Base-by-base conservation (phyloP, 2,888 invertebrate species). In the Vesta saturnalis region DNA sequence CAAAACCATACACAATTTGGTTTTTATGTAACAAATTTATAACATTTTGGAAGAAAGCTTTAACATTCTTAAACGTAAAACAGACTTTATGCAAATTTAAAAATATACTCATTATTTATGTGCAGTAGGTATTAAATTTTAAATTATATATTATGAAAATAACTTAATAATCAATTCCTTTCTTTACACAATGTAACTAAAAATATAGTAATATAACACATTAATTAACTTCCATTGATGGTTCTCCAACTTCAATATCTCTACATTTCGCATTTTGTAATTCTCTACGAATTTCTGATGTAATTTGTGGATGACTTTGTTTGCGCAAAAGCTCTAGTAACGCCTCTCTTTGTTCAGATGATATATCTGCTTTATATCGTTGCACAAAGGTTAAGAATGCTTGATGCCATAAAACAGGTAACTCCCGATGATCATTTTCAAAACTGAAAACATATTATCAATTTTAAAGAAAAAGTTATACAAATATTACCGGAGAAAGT, bases 401-500 rank as follows among this genome's bases (percentile, higher is more conserved):
- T 83, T 99, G 99, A 84, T 99, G 98, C 99, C 99, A 99, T 67
- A 99, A 84, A 2, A 99, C 97, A 0, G 99, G 99, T 80, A 99
- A 86, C 75, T 91, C 91, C 64, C 97, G 89, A 58, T 86, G 85
- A 79, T 98, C 97, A 72, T 87, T 87, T 82, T 93, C 91, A 83
- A 98, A 97, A 80, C 96, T 95, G 79, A 57, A 81, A 82, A 16
- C 16, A 16, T 1, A 19, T 19, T 2, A 5, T 30, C 2, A 56
- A 23, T n/a, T 22, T 54, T 54, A 12, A 19, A 12, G 19, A 4
- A 54, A 22, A 8, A 49, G 16, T 14, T 3, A 18, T 12, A 19
- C 4, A 15, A 1, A 64, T 71, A 78, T 82, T 85, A 96, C 96
- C 93, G 91, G 35, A 97, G 81, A 83, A 98, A 99, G 83, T 99